Base-by-base conservation (phyloP, 2,113 vertebrate genomes). In the Salvator merianae region DNA sequence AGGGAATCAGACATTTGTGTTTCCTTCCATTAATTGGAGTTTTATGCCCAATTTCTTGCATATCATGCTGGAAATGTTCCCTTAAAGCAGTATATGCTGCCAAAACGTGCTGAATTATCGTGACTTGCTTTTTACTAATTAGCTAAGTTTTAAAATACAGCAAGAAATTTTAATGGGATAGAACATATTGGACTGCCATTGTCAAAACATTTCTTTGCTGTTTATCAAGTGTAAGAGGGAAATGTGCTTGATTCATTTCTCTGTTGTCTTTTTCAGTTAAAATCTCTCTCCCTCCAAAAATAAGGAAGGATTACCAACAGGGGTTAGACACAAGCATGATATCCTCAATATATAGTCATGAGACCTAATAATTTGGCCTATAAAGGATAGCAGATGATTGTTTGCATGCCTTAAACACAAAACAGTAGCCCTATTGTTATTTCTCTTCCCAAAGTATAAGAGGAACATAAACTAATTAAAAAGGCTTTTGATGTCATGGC, bases 41-140 rank as follows among this genome's bases (percentile, higher is more conserved):
- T 88, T 24, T 30, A 50, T 7, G 16, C 43, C 1, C 43, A 82
- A 0, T 84, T 85, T 81, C 79, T 30, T 79, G 3, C 0, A 0
- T 66, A 7, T 4, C 86, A 82, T 90, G 9, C 16, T 28, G 81
- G 3, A 68, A 13, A 63, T 88, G 81, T 91, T 77, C 10, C 7
- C 18, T 79, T 72, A 36, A 22, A 24, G 26, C 28, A 59, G 8
- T 84, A n/a, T 28, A 34, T 18, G 32, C 69, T 34, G 9, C 65
- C 2, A 26, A 84, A 53, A 1, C 73, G 22, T 69, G 12, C 20
- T 26, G 50, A 91, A 81, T 28, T 7, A 47, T 16, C 74, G 50
- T 86, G 84, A 50, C 10, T 86, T 8, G 16, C 7, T 30, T 3
- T 81, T 53, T 90, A 53, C 6, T 86, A 55, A 50, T 81, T 79